A percentile compares a stretch with the other conserved stretches of the same genome.
These are phyloP conservation scores for Phocoena sinus DNA, from an alignment of 2,113 vertebrate genomes.

Conservation along the genomic window DNA sequence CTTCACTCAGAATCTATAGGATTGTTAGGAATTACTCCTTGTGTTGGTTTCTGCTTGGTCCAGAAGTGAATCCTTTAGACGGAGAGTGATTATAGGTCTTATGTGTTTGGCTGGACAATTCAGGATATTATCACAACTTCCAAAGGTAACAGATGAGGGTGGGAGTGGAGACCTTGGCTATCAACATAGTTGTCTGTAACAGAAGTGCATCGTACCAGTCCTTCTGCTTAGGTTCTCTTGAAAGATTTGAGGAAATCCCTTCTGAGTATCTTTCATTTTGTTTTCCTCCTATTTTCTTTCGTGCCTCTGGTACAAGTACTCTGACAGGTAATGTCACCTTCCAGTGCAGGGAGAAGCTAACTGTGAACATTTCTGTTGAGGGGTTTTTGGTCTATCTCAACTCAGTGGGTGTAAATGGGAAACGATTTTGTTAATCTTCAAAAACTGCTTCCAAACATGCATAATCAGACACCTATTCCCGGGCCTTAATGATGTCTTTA, in stretches of 20 bases:
- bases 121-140: not conserved
- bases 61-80: not conserved
- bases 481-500: not conserved
- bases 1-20: not conserved
- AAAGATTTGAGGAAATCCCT: not conserved
- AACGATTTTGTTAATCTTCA: not conserved
- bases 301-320: not conserved
- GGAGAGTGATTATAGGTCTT: not conserved
- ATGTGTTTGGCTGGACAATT: not conserved
- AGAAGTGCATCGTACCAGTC: not conserved
- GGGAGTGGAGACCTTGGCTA: not conserved
- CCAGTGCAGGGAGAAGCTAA: not conserved
- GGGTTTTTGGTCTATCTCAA: not conserved
- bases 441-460: not conserved
- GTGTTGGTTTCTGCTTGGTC: not conserved
- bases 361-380: not conserved
- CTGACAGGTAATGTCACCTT: not conserved
- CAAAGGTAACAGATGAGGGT: not conserved
- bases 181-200: not conserved
- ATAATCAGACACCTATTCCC: not conserved
- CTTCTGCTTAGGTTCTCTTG: not conserved
- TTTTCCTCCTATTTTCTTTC: not conserved
- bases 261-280: not conserved
- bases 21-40: not conserved
- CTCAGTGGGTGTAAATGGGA: not conserved